Evolutionary conservation across 1,140 invertebrate species (phyloP).

Genomic region (Reticulitermes speratus): DNA sequence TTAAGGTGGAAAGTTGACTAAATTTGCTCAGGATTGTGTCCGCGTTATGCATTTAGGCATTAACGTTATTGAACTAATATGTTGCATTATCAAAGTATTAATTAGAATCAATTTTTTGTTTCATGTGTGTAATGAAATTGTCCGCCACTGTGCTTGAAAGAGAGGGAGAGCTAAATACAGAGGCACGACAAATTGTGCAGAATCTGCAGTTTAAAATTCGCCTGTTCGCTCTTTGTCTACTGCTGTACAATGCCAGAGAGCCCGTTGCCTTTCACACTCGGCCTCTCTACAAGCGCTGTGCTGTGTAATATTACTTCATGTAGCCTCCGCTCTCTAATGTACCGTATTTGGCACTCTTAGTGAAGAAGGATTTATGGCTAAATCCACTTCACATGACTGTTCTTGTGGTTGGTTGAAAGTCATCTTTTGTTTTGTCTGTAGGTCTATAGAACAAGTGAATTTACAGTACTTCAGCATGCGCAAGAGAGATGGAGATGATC

Average conservation of each 20-base stretch:
- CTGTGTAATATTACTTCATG: too few relatives aligned
- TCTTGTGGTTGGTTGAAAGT: neutral
- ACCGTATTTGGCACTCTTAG: neutral
- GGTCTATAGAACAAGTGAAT: too few relatives aligned
- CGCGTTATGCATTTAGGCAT: too few relatives aligned
- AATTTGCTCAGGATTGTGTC: too few relatives aligned
- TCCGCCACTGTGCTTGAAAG: conserved; percentile 1
- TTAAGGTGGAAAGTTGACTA: too few relatives aligned
- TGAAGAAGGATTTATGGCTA: neutral
- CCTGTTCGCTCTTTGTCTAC: neutral
- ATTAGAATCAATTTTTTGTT: too few relatives aligned
- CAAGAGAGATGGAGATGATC: too few relatives aligned
- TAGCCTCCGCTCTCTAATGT: neutral
- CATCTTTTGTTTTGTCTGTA: neutral
- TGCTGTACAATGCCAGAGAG: neutral
- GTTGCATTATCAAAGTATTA: too few relatives aligned
- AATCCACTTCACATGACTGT: neutral
- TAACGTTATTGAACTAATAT: too few relatives aligned
- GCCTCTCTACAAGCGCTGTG: neutral
- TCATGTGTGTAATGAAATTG: neutral
- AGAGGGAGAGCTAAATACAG: neutral
- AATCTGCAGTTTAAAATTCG: conserved; percentile 19
- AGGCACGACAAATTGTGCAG: conserved; percentile 12
- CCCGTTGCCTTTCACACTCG: neutral
- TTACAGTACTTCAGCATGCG: too few relatives aligned